Evolutionary conservation across 2,888 invertebrate genomes (phyloP), one percentile per base, ranked within the genome.

Genomic region (Clanis bilineata): DNA sequence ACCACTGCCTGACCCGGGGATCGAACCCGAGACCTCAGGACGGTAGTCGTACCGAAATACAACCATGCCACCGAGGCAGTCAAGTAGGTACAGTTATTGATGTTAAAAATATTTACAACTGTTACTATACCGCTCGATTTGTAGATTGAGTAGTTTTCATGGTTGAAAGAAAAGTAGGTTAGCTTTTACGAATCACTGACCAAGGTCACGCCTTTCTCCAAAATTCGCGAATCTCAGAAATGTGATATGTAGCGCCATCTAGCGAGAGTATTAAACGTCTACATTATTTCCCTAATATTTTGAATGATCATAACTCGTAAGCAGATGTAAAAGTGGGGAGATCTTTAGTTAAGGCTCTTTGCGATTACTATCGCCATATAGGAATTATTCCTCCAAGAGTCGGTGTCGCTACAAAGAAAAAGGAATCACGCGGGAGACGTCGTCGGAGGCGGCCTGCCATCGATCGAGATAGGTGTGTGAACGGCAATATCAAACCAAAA

Each of bases 281-380:
- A 47, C 12, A 12, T 57, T 58, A 25, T 45, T 60, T 47, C 61
- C 56, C 9, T 63, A 60, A 59, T 56, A 6, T 36, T 32, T 36
- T 4, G 22, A 57, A 10, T 57, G 62, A 18, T 5, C 18, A 9
- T 41, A 41, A 41, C 41, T 41, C 18, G 6, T n/a, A 41, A 18
- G 6, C 68, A 90, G 90, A 90, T 75, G 65, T 74, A 0, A 88
- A 85, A 77, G 85, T 90, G 74, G 88, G 89, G 5, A 76, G 85
- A 63, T 88, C 93, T 67, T 74, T 93, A 76, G 93, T 86, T 68
- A 93, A 93, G 83, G 90, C 92, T 63, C 82, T 93, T 66, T 93
- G 93, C 71, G 93, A 93, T 79, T 93, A 93, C 80, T 93, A 93
- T 79, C 86, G 93, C 62, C 93, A 93, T 73, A 85, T 93, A 67